Evolutionary conservation across 2,113 vertebrate genomes (phyloP).

Genomic region (Pterophyllum scalare): DNA sequence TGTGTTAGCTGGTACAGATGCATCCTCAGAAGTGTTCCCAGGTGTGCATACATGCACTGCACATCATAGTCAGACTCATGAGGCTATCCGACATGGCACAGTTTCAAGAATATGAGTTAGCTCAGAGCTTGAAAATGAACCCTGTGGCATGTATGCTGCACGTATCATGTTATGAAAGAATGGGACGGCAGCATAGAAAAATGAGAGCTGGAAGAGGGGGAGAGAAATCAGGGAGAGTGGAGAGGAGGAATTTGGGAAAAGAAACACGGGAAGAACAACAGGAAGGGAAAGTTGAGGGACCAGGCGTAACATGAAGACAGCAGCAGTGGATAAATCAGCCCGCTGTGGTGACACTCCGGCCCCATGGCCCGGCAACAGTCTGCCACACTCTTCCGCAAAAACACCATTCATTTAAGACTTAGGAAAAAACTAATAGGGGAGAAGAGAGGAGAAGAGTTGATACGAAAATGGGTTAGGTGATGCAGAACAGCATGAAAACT

Average conservation of each 20-base stretch:
- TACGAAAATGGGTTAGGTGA: conserved; percentile 19
- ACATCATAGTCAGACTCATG: conserved; percentile 23
- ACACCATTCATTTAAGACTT: conserved; percentile 75
- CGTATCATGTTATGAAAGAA: conserved; percentile 63
- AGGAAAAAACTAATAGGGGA: conserved; percentile 40
- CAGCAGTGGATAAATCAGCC: conserved; percentile 80
- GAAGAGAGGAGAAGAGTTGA: conserved; percentile 35
- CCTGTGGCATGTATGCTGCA: conserved; percentile 44
- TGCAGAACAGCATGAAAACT: conserved; percentile 32
- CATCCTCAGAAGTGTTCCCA: conserved; percentile 53
- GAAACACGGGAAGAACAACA: conserved; percentile 84
- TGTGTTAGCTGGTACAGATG: conserved; percentile 19
- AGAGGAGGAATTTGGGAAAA: conserved; percentile 77
- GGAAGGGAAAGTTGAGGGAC: conserved; percentile 81
- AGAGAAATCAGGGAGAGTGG: conserved; percentile 51
- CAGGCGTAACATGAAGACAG: conserved; percentile 82
- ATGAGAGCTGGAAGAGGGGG: conserved; percentile 36
- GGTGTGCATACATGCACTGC: conserved; percentile 29
- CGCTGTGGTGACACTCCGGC: conserved; percentile 68
- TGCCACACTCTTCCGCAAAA: conserved; percentile 78
- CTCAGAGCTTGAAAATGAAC: conserved; percentile 54
- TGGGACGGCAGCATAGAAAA: conserved; percentile 45
- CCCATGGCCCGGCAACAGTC: conserved; percentile 61
- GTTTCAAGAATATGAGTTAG: conserved; percentile 22
- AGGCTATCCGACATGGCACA: conserved; percentile 24